A percentile compares a stretch with the other conserved stretches of the same genome.
Conservation (phyloP, 2,888 invertebrate genomes). For the Trissoscelio sp. region DNA sequence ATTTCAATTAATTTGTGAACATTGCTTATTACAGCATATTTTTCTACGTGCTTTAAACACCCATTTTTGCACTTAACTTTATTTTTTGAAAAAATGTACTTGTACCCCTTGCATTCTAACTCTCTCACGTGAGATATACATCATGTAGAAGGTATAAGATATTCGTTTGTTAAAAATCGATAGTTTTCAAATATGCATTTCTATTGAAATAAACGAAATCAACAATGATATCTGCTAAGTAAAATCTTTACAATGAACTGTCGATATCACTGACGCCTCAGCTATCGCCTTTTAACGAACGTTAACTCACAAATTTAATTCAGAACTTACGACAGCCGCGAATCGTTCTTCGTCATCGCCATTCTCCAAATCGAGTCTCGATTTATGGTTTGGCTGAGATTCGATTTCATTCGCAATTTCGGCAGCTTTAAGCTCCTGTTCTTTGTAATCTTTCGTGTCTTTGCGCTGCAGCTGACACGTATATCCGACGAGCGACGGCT, state of each 20-base stretch:
- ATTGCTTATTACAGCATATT: too few relatives aligned
- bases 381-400: slow-evolving; percentile 91
- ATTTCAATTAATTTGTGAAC: too few relatives aligned
- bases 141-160: too few relatives aligned
- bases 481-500: slow-evolving; percentile 95
- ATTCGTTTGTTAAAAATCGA: neutral
- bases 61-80: too few relatives aligned
- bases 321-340: slow-evolving; percentile 91
- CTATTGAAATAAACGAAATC: neutral
- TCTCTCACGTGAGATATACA: too few relatives aligned
- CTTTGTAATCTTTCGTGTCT: slow-evolving; percentile 94
- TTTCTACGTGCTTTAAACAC: too few relatives aligned
- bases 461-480: slow-evolving; percentile 93
- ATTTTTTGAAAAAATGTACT: too few relatives aligned
- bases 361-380: slow-evolving; percentile 94
- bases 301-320: slow-evolving; percentile 38
- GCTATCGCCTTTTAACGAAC: slow-evolving; percentile 1
- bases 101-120: too few relatives aligned
- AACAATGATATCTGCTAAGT: neutral
- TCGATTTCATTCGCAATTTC: slow-evolving; percentile 97
- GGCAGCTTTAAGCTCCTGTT: slow-evolving; percentile 93
- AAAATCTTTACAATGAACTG: slow-evolving; percentile 11
- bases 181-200: neutral
- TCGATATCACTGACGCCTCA: slow-evolving; percentile 9
- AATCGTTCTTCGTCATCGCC: slow-evolving; percentile 95